phyloP scores from a whole-genome alignment of 2,888 invertebrate genomes.

The Matsumyia berberina region DNA sequence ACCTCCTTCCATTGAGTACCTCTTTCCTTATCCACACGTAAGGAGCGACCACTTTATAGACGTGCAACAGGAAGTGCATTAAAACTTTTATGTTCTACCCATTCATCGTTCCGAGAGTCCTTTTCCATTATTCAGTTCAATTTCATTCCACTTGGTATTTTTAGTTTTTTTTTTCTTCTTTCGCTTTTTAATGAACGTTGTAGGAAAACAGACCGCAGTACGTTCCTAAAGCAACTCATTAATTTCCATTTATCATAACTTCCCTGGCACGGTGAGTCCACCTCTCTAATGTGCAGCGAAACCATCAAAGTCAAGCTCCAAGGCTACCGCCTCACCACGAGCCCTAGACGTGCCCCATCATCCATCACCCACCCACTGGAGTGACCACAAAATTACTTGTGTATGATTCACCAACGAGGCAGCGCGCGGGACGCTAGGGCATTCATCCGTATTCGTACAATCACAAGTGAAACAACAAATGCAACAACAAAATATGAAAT shows the following conservation, averaged over 20 bases:
- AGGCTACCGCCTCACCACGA: conserved; percentile 23
- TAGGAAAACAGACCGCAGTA: conserved; percentile 20
- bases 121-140: conserved; percentile 1
- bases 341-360: not conserved
- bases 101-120: not conserved
- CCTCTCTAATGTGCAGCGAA: conserved; percentile 4
- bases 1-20: not conserved
- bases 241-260: conserved; percentile 65
- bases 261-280: not conserved
- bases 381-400: conserved; percentile 60
- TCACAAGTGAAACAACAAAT: conserved; percentile 21
- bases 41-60: not conserved
- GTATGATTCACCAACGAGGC: conserved; percentile 16
- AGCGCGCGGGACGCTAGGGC: not conserved
- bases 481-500: conserved; percentile 60
- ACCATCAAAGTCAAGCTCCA: conserved; percentile 52
- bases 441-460: conserved; percentile 27
- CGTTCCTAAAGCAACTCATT: conserved; percentile 59
- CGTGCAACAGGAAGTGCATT: not conserved
- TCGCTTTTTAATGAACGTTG: conserved; percentile 18
- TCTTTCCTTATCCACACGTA: not conserved
- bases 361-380: conserved; percentile 27
- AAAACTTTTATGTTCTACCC: not conserved
- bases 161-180: no score
- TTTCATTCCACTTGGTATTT: conserved; percentile 11